A percentile compares a stretch with the other conserved stretches of the same genome.
Conservation (phyloP, 2,797 vertebrate genomes). For the Coluber constrictor region DNA sequence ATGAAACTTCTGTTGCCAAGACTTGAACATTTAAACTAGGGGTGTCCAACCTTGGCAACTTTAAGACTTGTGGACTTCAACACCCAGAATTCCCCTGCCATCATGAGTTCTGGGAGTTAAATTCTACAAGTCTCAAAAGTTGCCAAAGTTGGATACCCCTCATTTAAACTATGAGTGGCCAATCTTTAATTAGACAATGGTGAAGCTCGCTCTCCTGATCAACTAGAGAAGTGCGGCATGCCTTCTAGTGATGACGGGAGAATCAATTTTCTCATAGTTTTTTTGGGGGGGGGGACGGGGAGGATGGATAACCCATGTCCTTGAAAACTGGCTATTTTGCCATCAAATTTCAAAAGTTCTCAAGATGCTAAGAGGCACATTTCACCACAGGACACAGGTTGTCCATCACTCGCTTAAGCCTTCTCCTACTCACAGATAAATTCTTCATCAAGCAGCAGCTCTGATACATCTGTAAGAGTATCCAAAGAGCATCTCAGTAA, state of each 20-base stretch:
- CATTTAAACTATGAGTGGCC: not conserved
- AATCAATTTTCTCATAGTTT: not conserved
- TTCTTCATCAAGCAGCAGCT: not conserved
- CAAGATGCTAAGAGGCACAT: not conserved
- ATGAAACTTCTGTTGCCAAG: not conserved
- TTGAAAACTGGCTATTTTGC: not conserved
- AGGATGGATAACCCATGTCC: not conserved
- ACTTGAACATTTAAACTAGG: not conserved
- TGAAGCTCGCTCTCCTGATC: not conserved
- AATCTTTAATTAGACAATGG: not conserved
- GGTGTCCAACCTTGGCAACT: not conserved
- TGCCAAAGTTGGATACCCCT: not conserved
- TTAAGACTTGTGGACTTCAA: not conserved
- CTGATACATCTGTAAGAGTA: not conserved
- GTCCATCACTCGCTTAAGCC: not conserved
- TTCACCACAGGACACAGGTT: not conserved
- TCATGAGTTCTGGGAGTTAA: not conserved
- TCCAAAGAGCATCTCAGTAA: not conserved
- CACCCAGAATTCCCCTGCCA: not conserved
- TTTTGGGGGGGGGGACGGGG: not conserved
- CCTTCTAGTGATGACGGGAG: not conserved
- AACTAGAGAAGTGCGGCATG: not conserved
- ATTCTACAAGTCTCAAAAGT: not conserved
- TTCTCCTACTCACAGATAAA: not conserved
- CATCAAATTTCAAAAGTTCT: not conserved